phyloP scores from a whole-genome alignment of 2,797 vertebrate species.

The Tiaroga cobitis region DNA sequence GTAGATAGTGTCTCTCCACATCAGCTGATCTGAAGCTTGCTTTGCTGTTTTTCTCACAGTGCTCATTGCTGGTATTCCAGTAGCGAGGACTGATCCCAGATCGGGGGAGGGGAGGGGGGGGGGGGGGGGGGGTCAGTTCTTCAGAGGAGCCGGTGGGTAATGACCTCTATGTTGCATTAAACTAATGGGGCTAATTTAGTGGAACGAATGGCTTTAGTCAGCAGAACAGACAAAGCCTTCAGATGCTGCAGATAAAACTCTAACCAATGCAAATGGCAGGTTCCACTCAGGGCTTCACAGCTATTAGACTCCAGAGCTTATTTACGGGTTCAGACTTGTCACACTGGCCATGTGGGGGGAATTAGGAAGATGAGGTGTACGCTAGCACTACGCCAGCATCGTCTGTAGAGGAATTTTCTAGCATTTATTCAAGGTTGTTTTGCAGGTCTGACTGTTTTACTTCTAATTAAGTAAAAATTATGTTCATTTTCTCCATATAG shows the following conservation, averaged over 20 bases:
- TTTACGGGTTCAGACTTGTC: constrained; percentile 40
- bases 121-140: constrained; percentile 34
- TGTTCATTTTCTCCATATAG: neutral
- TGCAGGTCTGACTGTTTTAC: neutral
- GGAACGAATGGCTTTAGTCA: constrained; percentile 54
- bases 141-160: constrained; percentile 26
- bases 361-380: neutral
- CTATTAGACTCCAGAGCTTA: constrained; percentile 43
- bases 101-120: too few relatives aligned
- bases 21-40: neutral
- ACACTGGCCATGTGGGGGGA: neutral
- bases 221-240: constrained; percentile 50
- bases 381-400: neutral
- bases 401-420: neutral
- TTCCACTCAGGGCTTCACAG: constrained; percentile 44
- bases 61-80: neutral
- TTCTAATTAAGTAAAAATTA: neutral
- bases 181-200: constrained; percentile 61
- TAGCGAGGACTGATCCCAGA: constrained; percentile 29
- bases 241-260: constrained; percentile 56
- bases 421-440: neutral
- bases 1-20: neutral
- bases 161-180: constrained; percentile 53
- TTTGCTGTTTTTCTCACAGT: neutral
- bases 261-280: constrained; percentile 51